phyloP scores from a whole-genome alignment of 1,140 invertebrate species.

The honey bee (Apis mellifera) region Amel_HAv3.1 CM009931.2:27479501-27480000 shows the following conservation, averaged over 20 bases:
- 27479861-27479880: constrained; percentile 49
- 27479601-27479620: neutral
- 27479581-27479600: neutral
- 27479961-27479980: neutral
- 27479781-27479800: constrained; percentile 62
- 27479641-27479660: no score
- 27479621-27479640: no score
- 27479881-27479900: constrained; percentile 10
- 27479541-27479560: no score
- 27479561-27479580: neutral
- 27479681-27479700: constrained; percentile 19
- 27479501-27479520: no score
- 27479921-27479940: neutral
- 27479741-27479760: constrained; percentile 49
- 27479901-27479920: neutral
- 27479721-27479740: constrained; percentile 33
- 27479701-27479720: constrained; percentile 13
- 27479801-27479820: constrained; percentile 63
- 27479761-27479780: constrained; percentile 61
- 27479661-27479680: neutral
- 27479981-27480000: neutral
- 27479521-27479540: no score
- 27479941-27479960: no score
- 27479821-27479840: constrained; percentile 64
- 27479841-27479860: constrained; percentile 44